Conservation (phyloP, 2,113 vertebrate species). For the Sterrhoptilus dennistouni region DNA sequence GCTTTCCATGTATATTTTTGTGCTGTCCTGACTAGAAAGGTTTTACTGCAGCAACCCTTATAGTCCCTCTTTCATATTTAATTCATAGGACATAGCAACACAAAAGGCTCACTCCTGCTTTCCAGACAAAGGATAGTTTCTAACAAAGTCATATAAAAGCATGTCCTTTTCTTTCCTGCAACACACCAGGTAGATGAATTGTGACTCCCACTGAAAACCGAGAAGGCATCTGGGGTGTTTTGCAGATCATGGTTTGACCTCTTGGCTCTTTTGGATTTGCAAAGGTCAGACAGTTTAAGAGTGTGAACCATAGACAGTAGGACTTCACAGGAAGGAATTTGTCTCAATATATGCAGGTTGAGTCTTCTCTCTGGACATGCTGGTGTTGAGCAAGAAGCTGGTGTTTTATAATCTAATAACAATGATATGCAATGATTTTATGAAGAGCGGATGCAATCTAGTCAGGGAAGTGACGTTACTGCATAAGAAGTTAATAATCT, state of each 20-base stretch:
- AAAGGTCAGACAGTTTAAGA: not conserved
- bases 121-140: not conserved
- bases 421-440: not conserved
- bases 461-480: not conserved
- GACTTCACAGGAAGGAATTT: slow-evolving; percentile 4
- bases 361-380: not conserved
- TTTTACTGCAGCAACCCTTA: not conserved
- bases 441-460: not conserved
- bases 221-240: not conserved
- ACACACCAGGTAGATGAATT: not conserved
- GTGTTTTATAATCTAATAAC: not conserved
- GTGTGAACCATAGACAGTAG: not conserved
- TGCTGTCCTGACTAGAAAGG: not conserved
- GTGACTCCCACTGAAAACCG: not conserved
- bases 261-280: not conserved
- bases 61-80: not conserved
- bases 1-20: not conserved
- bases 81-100: not conserved
- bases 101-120: not conserved
- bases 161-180: not conserved
- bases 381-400: not conserved
- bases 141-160: not conserved
- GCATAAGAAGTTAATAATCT: not conserved
- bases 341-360: not conserved
- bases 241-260: not conserved